A percentile compares a stretch with the other conserved stretches of the same genome.
phyloP scores from a whole-genome alignment of 2,113 vertebrate species.

The Neotoma lepida region DNA sequence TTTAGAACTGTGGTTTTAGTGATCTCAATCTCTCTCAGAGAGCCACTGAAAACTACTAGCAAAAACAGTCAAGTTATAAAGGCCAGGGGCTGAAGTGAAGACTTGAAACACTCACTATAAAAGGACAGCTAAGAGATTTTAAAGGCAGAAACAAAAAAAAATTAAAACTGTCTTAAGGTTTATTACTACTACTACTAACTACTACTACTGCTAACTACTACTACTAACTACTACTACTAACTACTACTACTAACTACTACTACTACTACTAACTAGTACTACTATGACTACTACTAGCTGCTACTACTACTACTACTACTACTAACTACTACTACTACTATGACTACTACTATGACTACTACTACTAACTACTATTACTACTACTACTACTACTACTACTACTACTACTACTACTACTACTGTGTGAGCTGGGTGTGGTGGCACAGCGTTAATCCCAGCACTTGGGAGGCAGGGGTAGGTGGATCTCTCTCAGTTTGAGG shows the following conservation, averaged over 20 bases:
- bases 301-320: background rate
- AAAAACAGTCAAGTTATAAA: conserved; percentile 1
- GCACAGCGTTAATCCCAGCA: background rate
- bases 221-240: background rate
- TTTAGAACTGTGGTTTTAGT: background rate
- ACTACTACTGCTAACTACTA: background rate
- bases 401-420: background rate
- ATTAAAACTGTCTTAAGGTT: background rate
- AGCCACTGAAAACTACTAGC: conserved; percentile 40
- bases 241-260: too few species aligned
- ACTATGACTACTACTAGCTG: too few species aligned
- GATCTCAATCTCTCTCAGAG: background rate
- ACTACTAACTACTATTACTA: too few species aligned
- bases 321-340: background rate
- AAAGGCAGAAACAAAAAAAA: conserved; percentile 14
- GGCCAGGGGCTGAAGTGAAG: conserved; percentile 39
- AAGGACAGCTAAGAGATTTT: conserved; percentile 29
- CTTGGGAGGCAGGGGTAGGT: background rate
- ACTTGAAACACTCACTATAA: conserved; percentile 39
- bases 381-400: background rate
- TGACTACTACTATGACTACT: too few species aligned
- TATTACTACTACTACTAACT: background rate
- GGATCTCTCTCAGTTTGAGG: background rate
- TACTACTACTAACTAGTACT: background rate
- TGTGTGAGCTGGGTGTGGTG: background rate